phyloP scores from a whole-genome alignment of 2,113 vertebrate genomes.

The Psittacula cyanocephala region DNA sequence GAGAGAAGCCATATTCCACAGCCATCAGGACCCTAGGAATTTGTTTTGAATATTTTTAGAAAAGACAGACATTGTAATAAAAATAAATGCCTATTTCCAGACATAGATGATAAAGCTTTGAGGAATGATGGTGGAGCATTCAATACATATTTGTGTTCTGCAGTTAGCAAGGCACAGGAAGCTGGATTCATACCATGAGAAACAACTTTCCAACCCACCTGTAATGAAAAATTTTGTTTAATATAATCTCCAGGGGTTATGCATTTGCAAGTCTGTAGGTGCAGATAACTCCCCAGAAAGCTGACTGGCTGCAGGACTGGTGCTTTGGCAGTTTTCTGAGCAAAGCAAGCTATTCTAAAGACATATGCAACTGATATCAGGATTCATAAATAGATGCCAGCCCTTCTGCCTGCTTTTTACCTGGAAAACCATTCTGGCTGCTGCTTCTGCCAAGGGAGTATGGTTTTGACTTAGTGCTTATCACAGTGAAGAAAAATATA shows the following conservation, averaged over 20 bases:
- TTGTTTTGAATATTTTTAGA: constrained; percentile 9
- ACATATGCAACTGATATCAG: background rate
- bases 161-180: background rate
- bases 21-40: constrained; percentile 4
- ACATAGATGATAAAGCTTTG: background rate
- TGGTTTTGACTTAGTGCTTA: background rate
- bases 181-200: background rate
- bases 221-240: background rate
- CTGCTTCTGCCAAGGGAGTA: background rate
- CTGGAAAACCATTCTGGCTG: background rate
- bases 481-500: background rate
- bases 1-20: constrained; percentile 27
- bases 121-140: background rate
- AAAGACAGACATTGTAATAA: constrained; percentile 10
- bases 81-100: constrained; percentile 36
- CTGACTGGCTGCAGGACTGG: background rate
- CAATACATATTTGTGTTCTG: background rate
- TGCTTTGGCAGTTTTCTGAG: background rate
- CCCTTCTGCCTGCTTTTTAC: background rate
- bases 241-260: background rate
- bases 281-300: background rate
- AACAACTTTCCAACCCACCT: background rate
- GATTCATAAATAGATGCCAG: background rate
- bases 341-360: background rate
- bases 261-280: background rate